These are phyloP conservation scores for Herminia tarsipennalis DNA, from an alignment of 2,888 invertebrate genomes.

Conservation along the genomic window DNA sequence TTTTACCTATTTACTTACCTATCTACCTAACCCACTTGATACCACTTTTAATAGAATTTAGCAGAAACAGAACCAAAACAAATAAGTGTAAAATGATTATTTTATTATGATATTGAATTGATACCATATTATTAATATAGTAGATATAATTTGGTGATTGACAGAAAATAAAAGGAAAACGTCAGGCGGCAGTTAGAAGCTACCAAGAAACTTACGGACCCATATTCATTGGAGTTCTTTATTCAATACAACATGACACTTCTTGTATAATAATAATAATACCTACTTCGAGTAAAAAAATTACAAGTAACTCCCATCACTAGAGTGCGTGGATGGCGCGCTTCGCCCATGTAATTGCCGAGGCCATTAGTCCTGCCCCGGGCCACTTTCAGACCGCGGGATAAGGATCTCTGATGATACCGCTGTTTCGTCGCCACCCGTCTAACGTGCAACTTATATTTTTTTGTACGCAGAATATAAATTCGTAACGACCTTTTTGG, in stretches of 20 bases:
- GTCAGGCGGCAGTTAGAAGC: no score
- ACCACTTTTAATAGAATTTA: no score
- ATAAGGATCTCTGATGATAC: constrained; percentile 57
- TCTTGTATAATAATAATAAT: neutral
- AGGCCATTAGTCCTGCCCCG: constrained; percentile 64
- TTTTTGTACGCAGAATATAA: constrained; percentile 20
- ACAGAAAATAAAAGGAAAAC: no score
- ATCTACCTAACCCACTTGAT: no score
- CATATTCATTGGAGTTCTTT: no score
- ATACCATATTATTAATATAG: no score
- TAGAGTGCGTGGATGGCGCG: constrained; percentile 30
- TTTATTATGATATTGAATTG: no score
- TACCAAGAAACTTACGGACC: no score
- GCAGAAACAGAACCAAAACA: no score
- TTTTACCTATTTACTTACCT: no score
- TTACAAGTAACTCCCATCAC: constrained; percentile 12
- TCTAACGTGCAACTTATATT: constrained; percentile 24
- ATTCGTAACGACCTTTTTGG: constrained; percentile 21
- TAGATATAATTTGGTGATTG: no score
- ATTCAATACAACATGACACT: neutral
- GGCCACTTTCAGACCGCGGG: constrained; percentile 51
- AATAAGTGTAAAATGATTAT: no score
- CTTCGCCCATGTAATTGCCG: constrained; percentile 62
- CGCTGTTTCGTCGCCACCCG: constrained; percentile 38
- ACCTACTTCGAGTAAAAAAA: neutral